These are phyloP conservation scores for Cheilosia soror DNA, from an alignment of 2,888 invertebrate species.

Conservation along the genomic window DNA sequence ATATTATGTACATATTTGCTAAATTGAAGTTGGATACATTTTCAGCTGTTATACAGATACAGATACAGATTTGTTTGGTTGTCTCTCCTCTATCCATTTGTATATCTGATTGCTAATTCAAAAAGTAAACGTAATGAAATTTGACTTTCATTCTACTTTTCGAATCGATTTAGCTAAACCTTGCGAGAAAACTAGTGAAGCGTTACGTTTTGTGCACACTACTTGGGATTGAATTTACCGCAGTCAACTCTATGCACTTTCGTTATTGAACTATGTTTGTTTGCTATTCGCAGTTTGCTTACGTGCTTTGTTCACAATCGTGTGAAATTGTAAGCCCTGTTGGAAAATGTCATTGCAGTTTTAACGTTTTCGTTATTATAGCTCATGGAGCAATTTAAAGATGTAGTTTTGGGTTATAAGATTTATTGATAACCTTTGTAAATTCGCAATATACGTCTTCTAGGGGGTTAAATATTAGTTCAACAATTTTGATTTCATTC, in stretches of 20 bases:
- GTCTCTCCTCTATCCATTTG: neutral
- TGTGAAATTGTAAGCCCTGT: neutral
- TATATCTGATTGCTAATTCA: slow-evolving; percentile 15
- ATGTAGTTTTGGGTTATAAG: too few relatives aligned
- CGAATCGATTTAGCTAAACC: slow-evolving; percentile 9
- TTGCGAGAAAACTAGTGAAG: slow-evolving; percentile 9
- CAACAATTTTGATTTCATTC: too few relatives aligned
- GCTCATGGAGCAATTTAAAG: too few relatives aligned
- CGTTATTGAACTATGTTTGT: neutral
- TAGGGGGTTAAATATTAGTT: too few relatives aligned
- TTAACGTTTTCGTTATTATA: too few relatives aligned
- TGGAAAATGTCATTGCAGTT: too few relatives aligned
- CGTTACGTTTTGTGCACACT: slow-evolving; percentile 21
- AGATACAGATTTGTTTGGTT: neutral
- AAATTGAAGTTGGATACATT: neutral
- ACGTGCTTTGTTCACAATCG: neutral
- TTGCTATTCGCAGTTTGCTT: neutral
- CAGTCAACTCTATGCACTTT: neutral
- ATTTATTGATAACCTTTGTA: too few relatives aligned
- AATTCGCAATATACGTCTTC: too few relatives aligned
- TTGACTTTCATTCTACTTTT: slow-evolving; percentile 32
- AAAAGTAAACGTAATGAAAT: slow-evolving; percentile 18
- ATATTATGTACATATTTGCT: neutral
- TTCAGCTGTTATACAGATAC: neutral
- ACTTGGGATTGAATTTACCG: slow-evolving; percentile 8